Percentiles rank a stretch among this genome's conserved stretches.
Conservation (phyloP, 2,888 invertebrate species). For the Neoaliturus tenellus region DNA sequence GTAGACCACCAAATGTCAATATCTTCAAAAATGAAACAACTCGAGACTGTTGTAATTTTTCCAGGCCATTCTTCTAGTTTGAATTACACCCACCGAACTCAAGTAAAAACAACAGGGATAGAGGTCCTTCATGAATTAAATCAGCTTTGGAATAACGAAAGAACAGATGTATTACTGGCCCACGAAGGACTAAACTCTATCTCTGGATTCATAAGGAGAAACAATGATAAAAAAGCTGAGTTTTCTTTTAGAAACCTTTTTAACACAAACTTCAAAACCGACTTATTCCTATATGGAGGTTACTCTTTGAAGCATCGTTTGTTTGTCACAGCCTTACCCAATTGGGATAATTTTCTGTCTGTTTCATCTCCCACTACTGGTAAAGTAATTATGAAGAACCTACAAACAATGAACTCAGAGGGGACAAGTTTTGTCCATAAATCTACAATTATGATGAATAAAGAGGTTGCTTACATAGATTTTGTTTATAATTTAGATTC, state of each 20-base stretch:
- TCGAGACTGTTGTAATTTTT: not conserved
- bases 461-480: constrained; percentile 31
- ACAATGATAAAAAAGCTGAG: constrained; percentile 32
- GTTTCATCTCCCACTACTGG: not conserved
- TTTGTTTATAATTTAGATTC: not conserved
- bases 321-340: not conserved
- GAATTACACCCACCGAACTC: constrained; percentile 19
- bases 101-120: constrained; percentile 20
- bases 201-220: constrained; percentile 3
- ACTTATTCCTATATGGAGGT: not conserved
- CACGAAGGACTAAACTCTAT: not conserved
- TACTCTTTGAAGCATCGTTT: constrained; percentile 14
- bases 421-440: constrained; percentile 18
- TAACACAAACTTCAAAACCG: constrained; percentile 10
- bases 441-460: not conserved
- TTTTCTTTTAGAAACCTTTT: not conserved
- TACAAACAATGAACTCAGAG: constrained; percentile 4
- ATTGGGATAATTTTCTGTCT: constrained; percentile 20
- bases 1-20: not conserved
- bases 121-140: constrained; percentile 2
- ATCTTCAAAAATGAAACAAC: constrained; percentile 5
- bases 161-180: not conserved
- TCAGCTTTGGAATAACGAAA: constrained; percentile 21
- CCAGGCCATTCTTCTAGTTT: constrained; percentile 29
- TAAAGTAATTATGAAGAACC: constrained; percentile 10